Conservation (phyloP, 1,140 invertebrate genomes). For the Belonocnema kinseyi region DNA sequence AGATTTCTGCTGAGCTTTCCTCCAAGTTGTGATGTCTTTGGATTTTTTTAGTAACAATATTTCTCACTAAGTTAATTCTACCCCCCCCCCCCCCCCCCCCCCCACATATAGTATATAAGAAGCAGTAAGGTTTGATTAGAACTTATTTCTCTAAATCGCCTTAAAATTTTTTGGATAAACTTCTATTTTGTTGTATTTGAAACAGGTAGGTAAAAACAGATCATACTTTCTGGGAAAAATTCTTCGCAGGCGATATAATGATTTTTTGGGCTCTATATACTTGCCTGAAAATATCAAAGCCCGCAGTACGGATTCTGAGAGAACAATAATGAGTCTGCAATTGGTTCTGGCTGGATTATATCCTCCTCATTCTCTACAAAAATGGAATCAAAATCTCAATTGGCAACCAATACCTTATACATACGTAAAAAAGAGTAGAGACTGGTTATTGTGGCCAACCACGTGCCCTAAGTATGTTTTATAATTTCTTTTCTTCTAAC, state of each 20-base stretch:
- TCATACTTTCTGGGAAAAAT: conserved; percentile 76
- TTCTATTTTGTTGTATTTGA: neutral
- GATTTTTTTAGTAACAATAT: too few species aligned
- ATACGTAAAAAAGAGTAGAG: conserved; percentile 50
- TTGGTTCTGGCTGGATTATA: conserved; percentile 77
- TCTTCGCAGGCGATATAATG: conserved; percentile 75
- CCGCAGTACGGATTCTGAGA: conserved; percentile 73
- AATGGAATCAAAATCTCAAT: conserved; percentile 71
- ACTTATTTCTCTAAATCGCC: too few species aligned
- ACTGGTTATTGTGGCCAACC: conserved; percentile 48
- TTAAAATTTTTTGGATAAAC: too few species aligned
- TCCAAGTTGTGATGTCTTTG: too few species aligned
- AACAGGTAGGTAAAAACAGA: conserved; percentile 65
- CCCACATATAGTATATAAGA: too few species aligned
- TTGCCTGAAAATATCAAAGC: conserved; percentile 70
- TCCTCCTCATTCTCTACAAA: conserved; percentile 71
- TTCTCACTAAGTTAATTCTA: too few species aligned
- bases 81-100: too few species aligned
- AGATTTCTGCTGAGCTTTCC: too few species aligned
- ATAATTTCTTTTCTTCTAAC: neutral
- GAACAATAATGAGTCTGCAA: conserved; percentile 79
- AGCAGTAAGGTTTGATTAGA: too few species aligned
- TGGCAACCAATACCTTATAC: conserved; percentile 65
- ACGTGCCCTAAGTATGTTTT: conserved; percentile 34
- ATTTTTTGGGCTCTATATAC: conserved; percentile 75